Percentiles rank a stretch among this genome's conserved stretches.
These are phyloP conservation scores for Dufourea novaeangliae DNA, from an alignment of 1,140 invertebrate genomes.

Conservation along the genomic window DNA sequence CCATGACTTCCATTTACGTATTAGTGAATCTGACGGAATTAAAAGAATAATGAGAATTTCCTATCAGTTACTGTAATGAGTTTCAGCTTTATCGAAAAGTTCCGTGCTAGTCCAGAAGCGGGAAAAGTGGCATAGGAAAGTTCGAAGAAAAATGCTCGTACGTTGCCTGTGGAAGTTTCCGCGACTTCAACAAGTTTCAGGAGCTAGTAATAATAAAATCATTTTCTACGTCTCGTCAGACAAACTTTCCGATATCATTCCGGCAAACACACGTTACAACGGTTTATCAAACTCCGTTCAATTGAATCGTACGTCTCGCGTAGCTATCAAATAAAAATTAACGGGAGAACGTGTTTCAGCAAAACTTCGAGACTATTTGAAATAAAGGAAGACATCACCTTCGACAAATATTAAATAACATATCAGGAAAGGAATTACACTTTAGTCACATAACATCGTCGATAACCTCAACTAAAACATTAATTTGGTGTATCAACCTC, in stretches of 20 bases:
- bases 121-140: neutral
- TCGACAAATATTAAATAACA: neutral
- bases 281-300: neutral
- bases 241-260: constrained; percentile 22
- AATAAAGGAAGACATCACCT: too few relatives aligned
- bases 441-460: too few relatives aligned
- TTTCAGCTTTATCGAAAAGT: constrained; percentile 2
- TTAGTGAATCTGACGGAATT: neutral
- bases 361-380: neutral
- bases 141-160: constrained; percentile 18
- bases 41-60: neutral
- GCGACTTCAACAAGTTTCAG: constrained; percentile 30
- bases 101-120: neutral
- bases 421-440: too few relatives aligned
- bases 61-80: neutral
- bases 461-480: too few relatives aligned
- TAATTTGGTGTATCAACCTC: too few relatives aligned
- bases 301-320: neutral
- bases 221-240: constrained; percentile 1
- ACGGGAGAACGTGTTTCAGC: neutral
- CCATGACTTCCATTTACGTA: neutral
- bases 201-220: constrained; percentile 19
- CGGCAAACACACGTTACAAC: neutral
- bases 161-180: constrained; percentile 6
- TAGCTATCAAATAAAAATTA: neutral